Evolutionary conservation across 2,888 invertebrate species (phyloP).

Genomic region (Diogma glabrata): DNA sequence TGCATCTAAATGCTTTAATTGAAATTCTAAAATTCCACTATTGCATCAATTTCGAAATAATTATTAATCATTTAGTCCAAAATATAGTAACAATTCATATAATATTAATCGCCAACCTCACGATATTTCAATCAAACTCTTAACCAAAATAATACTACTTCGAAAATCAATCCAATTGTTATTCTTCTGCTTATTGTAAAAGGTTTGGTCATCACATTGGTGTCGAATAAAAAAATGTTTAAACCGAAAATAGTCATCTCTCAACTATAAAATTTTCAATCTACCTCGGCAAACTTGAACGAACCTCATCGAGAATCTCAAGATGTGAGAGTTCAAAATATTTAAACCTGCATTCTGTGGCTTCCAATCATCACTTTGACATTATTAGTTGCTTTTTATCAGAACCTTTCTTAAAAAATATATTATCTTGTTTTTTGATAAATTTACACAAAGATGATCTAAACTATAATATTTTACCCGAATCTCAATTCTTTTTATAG

Average conservation of each 20-base stretch:
- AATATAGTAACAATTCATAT: too few species aligned
- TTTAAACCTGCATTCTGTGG: background rate
- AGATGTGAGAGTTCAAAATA: background rate
- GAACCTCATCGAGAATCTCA: background rate
- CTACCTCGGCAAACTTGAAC: background rate
- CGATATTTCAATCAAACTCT: too few species aligned
- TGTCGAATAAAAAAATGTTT: background rate
- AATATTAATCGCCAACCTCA: too few species aligned
- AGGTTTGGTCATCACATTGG: background rate
- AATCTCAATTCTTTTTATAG: conserved; percentile 11
- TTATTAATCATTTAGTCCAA: too few species aligned
- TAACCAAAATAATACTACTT: too few species aligned
- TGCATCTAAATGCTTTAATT: too few species aligned
- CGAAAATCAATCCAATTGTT: too few species aligned
- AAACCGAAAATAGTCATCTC: background rate
- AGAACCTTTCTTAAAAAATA: background rate
- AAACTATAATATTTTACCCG: background rate
- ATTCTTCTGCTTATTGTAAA: background rate
- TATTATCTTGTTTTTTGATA: background rate
- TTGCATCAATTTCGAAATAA: too few species aligned
- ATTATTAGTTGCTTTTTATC: too few species aligned
- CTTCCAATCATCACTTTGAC: background rate
- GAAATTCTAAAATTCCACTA: too few species aligned
- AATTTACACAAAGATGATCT: background rate
- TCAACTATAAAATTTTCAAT: background rate